Conservation (phyloP, 2,797 vertebrate species). For the Channa striata region DNA sequence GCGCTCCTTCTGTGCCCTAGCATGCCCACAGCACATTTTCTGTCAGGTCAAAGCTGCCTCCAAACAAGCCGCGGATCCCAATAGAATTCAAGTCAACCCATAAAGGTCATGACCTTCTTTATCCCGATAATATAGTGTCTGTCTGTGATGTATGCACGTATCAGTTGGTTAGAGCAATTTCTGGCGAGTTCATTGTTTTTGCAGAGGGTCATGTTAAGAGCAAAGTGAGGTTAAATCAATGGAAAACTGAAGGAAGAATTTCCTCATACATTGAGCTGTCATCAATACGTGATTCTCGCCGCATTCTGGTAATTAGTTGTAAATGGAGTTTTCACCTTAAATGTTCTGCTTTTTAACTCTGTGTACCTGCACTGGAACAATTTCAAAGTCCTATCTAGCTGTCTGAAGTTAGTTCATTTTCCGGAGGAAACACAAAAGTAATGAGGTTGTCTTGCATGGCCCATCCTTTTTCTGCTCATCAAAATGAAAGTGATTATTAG, state of each 20-base stretch:
- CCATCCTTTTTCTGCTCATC: neutral
- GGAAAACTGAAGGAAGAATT: slow-evolving; percentile 4
- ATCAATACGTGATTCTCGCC: neutral
- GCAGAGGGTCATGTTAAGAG: slow-evolving; percentile 3
- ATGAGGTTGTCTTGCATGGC: neutral
- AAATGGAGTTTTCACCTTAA: slow-evolving; percentile 8
- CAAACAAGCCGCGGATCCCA: slow-evolving; percentile 36
- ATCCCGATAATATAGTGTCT: slow-evolving; percentile 19
- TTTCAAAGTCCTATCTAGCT: neutral
- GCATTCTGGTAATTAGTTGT: slow-evolving; percentile 4
- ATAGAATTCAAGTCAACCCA: slow-evolving; percentile 52
- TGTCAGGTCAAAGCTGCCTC: slow-evolving; percentile 59
- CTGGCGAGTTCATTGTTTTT: slow-evolving; percentile 1
- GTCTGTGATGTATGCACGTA: slow-evolving; percentile 1
- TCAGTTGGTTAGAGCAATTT: slow-evolving; percentile 5
- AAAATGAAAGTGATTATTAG: neutral
- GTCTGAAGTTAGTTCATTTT: neutral
- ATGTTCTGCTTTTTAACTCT: slow-evolving; percentile 18
- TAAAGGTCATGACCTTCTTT: slow-evolving; percentile 56
- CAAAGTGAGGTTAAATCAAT: slow-evolving; percentile 2
- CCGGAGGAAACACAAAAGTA: neutral
- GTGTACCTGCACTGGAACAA: neutral
- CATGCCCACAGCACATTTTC: slow-evolving; percentile 37
- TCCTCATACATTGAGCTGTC: neutral
- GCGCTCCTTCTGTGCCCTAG: slow-evolving; percentile 10